Base-by-base conservation (phyloP, 92 coral and sea anemone genomes). In the Metridium senile region DNA sequence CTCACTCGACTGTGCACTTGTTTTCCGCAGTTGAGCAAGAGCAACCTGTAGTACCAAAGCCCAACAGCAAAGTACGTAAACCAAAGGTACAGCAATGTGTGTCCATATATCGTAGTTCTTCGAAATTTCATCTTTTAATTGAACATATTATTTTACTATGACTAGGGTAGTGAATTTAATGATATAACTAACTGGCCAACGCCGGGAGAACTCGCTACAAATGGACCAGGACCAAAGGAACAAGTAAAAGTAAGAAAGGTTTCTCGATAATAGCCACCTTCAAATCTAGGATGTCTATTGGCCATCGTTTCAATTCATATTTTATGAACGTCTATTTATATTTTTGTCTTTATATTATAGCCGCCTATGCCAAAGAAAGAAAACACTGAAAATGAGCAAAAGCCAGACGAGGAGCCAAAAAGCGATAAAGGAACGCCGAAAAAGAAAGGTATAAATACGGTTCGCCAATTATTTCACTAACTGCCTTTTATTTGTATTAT, bases 161-260 rank as follows among this genome's bases (percentile, higher is more conserved):
- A 58, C 67, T 61, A 92, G 96, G 97, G 97, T 43, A 86, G 87
- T 43, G 93, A 95, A 76, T 92, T 95, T 74, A 74, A 93, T 32
- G 99, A 95, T 61, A 84, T 93, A 4, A 90, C 97, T 33, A 95
- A 93, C 90, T 95, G 99, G 99, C 99, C 99, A 21, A 92, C 92
- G 33, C 97, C 94, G 16, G 97, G 99, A 19, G 99, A 95, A 83
- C 83, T 89, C 34, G 93, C 87, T 13, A 82, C 97, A 26, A n/a
- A n/a, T n/a, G n/a, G n/a, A n/a, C 72, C 90, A 17, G 72, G 86
- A 4, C 74, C 84, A 23, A 85, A 85, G 68, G 86, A 85, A 13
- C 59, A 16, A 61, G 34, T 75, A 30, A 86, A 86, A 64, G 90
- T 86, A 56, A 70, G 83, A 45, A 11, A 45, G 58, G 10, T 30